Base-by-base conservation (phyloP, 1,140 invertebrate genomes). In the Lutraria rhynchaena region DNA sequence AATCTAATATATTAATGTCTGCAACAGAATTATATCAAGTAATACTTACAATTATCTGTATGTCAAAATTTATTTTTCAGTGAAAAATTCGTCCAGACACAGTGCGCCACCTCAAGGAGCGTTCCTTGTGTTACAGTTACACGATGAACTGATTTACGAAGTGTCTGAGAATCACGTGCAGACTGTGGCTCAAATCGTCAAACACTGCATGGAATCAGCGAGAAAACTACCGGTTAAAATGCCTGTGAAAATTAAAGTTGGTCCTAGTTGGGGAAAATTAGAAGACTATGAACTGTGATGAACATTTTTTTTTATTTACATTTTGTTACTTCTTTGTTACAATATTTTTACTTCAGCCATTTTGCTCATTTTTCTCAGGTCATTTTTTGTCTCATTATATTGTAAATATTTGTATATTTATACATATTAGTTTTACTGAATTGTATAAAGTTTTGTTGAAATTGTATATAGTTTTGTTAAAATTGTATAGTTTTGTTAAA, bases 101-200 rank as follows among this genome's bases (percentile, higher is more conserved):
- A 55, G 71, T n/a, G 49, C 29, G 27, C 70, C 67, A 27, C 85
- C 60, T 17, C 44, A 67, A 29, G 92, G 93, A 41, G 94, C 94
- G 0, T 94, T 94, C 81, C 93, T 99, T 24, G 94, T 99, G 3
- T 92, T 99, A 46, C 97, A 99, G 90, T 93, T 99, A 82, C 98
- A 99, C 90, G 98, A 99, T 93, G 98, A 99, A 94, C 93, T 99
- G 0, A 95, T 99, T 31, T 99, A 96, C 89, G 98, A 99, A 94
- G 97, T 98, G 15, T 19, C 87, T 24, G 33, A 86, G 29, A 89
- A 92, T 17, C 93, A 95, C 90, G 90, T 96, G 24, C 88, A 93
- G 11, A 87, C 93, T 82, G 95, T 96, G 22, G 94, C 94, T 0
- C 90, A 89, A 75, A 94, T 96, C 49, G 92, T 99, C 22, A 95